Evolutionary conservation across 1,140 invertebrate genomes (phyloP).

Genomic region (Meloidogyne chitwoodi): DNA sequence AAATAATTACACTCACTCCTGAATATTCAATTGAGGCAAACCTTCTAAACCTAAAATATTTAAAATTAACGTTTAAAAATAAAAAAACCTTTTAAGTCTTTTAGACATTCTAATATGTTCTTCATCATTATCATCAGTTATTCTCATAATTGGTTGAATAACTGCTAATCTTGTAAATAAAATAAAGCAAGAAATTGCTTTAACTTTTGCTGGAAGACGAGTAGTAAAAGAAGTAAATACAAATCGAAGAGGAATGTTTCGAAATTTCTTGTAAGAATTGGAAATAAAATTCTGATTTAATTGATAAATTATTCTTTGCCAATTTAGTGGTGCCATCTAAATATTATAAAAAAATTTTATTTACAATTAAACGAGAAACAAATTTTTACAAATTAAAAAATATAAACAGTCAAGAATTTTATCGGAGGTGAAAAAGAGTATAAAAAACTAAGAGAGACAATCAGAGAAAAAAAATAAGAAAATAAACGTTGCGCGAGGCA

Average conservation of each 20-base stretch:
- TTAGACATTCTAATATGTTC: slow-evolving; percentile 11
- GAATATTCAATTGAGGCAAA: slow-evolving; percentile 38
- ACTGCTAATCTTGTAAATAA: not conserved
- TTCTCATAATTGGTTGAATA: not conserved
- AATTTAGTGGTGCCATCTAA: not conserved
- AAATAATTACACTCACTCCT: too few relatives aligned
- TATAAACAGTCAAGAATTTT: too few relatives aligned
- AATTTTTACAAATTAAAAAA: too few relatives aligned
- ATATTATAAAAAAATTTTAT: too few relatives aligned
- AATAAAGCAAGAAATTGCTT: not conserved
- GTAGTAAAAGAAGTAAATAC: not conserved
- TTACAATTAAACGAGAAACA: too few relatives aligned
- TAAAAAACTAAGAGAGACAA: too few relatives aligned
- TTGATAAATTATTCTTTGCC: not conserved
- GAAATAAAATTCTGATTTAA: not conserved
- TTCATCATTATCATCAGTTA: not conserved
- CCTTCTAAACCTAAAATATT: slow-evolving; percentile 24
- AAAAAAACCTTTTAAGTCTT: not conserved
- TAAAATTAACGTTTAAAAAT: not conserved
- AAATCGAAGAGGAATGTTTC: too few relatives aligned
- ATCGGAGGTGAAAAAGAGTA: too few relatives aligned
- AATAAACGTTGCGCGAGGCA: too few relatives aligned
- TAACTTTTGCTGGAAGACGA: not conserved
- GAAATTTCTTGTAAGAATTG: not conserved
- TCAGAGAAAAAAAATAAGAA: too few relatives aligned